These are phyloP conservation scores for Passer domesticus DNA, from an alignment of 2,113 vertebrate genomes.

Conservation along the genomic window DNA sequence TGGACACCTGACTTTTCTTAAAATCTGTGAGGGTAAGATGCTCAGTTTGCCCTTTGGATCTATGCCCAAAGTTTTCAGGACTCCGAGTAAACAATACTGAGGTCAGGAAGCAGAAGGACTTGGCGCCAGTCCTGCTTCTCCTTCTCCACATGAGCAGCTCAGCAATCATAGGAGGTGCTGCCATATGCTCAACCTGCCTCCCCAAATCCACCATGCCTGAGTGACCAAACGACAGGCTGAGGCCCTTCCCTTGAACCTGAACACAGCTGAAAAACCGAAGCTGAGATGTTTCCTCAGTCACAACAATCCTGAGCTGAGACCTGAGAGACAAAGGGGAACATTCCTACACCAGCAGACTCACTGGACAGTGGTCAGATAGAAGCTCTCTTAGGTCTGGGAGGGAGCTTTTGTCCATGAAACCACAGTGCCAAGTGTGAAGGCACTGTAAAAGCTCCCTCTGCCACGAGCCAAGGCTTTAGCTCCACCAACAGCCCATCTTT, in stretches of 20 bases:
- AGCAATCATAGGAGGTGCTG: conserved; percentile 8
- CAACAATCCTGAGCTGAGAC: background rate
- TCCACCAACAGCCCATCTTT: background rate
- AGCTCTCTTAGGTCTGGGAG: background rate
- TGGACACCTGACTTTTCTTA: background rate
- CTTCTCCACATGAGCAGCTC: background rate
- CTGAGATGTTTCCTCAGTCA: background rate
- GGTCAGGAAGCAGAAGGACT: background rate
- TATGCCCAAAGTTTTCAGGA: conserved; percentile 12
- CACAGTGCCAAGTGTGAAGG: background rate
- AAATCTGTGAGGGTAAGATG: background rate
- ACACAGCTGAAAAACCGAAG: background rate
- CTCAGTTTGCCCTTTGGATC: background rate
- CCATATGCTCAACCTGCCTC: conserved; percentile 43
- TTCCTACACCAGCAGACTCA: background rate
- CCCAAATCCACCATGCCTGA: background rate
- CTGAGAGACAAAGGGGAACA: background rate
- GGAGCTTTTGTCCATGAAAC: background rate
- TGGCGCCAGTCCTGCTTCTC: background rate
- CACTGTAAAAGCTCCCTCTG: background rate
- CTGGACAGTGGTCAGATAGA: background rate
- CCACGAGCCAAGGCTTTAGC: background rate
- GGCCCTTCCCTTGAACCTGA: background rate
- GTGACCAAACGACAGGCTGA: background rate
- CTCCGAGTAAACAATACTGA: background rate